phyloP scores from a whole-genome alignment of 2,113 vertebrate species.

The Pongo abelii region DNA sequence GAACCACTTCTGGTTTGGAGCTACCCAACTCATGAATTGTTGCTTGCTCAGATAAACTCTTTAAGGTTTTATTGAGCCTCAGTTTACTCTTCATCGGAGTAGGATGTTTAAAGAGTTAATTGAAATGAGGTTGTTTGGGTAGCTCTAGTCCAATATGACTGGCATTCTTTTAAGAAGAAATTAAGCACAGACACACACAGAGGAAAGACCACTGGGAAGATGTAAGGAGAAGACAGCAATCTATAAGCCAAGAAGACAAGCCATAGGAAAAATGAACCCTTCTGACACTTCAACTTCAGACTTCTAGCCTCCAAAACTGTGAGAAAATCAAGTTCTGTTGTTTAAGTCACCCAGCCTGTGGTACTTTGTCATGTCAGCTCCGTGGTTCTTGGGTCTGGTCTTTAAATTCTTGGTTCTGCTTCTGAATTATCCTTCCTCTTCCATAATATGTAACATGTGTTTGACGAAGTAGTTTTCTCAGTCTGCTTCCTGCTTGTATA shows the following conservation, averaged over 20 bases:
- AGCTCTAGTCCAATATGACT: not conserved
- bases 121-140: not conserved
- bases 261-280: not conserved
- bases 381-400: not conserved
- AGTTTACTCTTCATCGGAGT: not conserved
- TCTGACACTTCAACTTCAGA: not conserved
- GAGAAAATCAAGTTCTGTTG: not conserved
- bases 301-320: not conserved
- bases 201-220: not conserved
- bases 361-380: not conserved
- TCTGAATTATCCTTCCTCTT: not conserved
- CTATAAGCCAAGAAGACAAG: not conserved
- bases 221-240: not conserved
- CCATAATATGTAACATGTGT: not conserved
- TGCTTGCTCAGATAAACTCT: not conserved
- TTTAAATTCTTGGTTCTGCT: not conserved
- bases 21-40: not conserved
- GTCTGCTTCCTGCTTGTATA: not conserved
- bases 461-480: not conserved
- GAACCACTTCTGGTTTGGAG: not conserved
- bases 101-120: not conserved
- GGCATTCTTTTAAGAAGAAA: not conserved
- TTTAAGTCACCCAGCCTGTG: not conserved
- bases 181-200: not conserved
- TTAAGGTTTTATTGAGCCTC: not conserved